Evolutionary conservation across 2,113 vertebrate genomes (phyloP).

Genomic region (Nesogale talazaci): DNA sequence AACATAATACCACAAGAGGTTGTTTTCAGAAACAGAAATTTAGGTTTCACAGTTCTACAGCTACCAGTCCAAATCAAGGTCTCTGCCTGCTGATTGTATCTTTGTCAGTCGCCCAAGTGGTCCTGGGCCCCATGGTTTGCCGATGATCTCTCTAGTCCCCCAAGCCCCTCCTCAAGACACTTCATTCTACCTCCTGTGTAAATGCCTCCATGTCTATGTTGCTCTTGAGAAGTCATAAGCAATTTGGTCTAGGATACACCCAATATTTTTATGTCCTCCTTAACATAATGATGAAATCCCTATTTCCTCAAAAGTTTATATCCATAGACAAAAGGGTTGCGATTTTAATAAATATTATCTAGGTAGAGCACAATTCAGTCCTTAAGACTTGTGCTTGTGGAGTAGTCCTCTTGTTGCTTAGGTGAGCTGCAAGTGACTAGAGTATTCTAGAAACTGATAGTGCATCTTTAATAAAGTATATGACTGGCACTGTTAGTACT

Average conservation of each 20-base stretch:
- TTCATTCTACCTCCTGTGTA: neutral
- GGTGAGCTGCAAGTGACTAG: accelerated
- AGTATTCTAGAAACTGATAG: neutral
- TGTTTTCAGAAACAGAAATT: neutral
- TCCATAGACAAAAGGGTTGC: neutral
- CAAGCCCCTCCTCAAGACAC: too few relatives aligned
- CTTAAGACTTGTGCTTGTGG: neutral
- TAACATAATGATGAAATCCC: too few relatives aligned
- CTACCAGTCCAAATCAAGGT: neutral
- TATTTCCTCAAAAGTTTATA: neutral
- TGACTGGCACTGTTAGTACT: neutral
- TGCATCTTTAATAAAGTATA: neutral
- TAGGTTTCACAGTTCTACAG: neutral
- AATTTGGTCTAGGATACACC: too few relatives aligned
- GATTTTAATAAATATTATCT: neutral
- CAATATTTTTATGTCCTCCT: too few relatives aligned
- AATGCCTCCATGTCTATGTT: neutral
- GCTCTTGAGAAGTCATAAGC: neutral
- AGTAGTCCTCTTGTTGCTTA: too few relatives aligned
- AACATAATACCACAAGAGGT: neutral
- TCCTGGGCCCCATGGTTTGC: neutral
- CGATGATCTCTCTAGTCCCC: neutral
- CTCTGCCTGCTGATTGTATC: neutral
- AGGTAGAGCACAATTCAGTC: neutral
- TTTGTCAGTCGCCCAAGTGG: neutral